Evolutionary conservation across 2,797 vertebrate genomes (phyloP), one percentile per base, ranked within the genome.

Genomic region (Acridotheres tristis): DNA sequence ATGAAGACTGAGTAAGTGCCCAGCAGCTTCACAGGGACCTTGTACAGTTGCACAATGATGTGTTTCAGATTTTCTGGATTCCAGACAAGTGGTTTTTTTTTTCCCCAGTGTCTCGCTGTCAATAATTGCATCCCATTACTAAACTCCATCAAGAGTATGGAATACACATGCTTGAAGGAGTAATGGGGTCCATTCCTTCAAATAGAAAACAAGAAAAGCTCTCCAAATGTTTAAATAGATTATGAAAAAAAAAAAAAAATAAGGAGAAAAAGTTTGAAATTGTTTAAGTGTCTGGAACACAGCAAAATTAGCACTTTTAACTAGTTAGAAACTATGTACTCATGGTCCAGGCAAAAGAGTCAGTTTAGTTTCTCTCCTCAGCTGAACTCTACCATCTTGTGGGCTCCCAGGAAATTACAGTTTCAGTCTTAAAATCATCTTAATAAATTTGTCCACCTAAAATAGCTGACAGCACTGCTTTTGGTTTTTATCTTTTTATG

Each of bases 321-420:
- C 50, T 80, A 36, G 51, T 63, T 76, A 76, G 5, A 14, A 10
- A 34, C 30, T 51, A 0, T 17, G 5, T 16, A 8, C 16, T 51
- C 14, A 19, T 11, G 11, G 27, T 36, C 25, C 62, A 81, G 75
- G n/a, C 54, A 51, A 10, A 14, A 43, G 25, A 29, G 1, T 58
- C 2, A 0, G 22, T 13, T 20, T 4, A 13, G 38, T 10, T 43
- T 10, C 3, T 20, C 84, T 84, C n/a, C 91, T 74, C 67, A 92
- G 94, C 69, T 94, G 48, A 96, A 95, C 54, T 71, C 62, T 95
- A 89, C 97, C 97, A 93, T 65, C 97, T 62, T 86, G 97, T 97
- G 97, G 97, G 26, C 12, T 36, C 30, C 23, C 38, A 77, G 74
- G 66, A 95, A 97, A 91, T 73, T 86, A 84, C 95, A 94, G 22